Percentiles rank a stretch among this genome's conserved stretches.
Evolutionary conservation across 2,113 vertebrate species (phyloP).

Genomic region (Campylomormyrus tamandua): DNA sequence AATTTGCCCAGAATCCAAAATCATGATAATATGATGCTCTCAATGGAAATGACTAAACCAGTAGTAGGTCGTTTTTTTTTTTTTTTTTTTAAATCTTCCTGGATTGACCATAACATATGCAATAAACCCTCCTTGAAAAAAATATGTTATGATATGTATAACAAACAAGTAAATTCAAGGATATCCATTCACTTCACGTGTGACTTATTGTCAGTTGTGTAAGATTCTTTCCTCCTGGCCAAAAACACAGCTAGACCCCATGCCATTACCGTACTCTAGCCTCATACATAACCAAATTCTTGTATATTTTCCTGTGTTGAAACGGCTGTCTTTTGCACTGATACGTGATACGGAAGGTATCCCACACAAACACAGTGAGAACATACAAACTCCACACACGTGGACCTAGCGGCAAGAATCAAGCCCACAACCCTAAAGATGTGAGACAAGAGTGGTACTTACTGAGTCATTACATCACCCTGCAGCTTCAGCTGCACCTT

Average conservation of each 20-base stretch:
- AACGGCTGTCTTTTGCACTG: background rate
- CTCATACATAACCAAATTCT: background rate
- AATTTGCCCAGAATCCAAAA: background rate
- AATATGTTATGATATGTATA: background rate
- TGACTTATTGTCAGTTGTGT: background rate
- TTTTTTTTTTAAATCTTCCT: background rate
- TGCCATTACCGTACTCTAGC: background rate
- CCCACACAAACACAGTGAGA: background rate
- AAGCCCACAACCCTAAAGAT: background rate
- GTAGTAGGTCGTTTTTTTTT: background rate
- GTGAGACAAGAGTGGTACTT: background rate
- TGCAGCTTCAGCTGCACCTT: background rate
- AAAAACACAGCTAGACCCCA: background rate
- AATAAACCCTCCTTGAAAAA: background rate
- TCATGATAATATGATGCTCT: background rate
- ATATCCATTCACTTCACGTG: background rate
- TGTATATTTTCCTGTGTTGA: background rate
- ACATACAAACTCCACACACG: background rate
- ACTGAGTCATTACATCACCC: background rate
- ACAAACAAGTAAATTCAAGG: background rate
- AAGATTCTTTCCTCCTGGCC: background rate
- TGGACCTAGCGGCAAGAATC: background rate
- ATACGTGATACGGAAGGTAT: background rate
- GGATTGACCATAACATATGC: background rate
- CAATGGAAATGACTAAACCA: background rate